A percentile compares a stretch with the other conserved stretches of the same genome.
Conservation (phyloP, 2,113 vertebrate species). For the Gymnocephalus cernua region DNA sequence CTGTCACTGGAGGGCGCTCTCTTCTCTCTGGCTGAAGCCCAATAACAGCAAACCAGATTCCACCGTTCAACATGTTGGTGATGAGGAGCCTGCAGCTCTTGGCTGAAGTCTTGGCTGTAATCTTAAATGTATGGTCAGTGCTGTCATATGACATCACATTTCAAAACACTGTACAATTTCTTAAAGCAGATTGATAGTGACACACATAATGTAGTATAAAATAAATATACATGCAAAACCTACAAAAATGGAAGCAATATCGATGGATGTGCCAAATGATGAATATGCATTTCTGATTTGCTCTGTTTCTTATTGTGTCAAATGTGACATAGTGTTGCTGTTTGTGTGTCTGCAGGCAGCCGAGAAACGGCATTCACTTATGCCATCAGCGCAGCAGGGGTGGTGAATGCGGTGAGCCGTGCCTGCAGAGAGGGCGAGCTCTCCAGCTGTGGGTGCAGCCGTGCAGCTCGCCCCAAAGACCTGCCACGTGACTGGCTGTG, state of each 20-base stretch:
- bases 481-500: slow-evolving; percentile 98
- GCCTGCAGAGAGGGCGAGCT: slow-evolving; percentile 98
- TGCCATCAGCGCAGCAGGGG: slow-evolving; percentile 94
- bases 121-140: slow-evolving; percentile 61
- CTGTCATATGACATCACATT: slow-evolving; percentile 70
- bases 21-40: slow-evolving; percentile 72
- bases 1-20: slow-evolving; percentile 76
- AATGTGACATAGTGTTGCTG: slow-evolving; percentile 9
- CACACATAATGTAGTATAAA: slow-evolving; percentile 17
- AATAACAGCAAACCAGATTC: slow-evolving; percentile 71
- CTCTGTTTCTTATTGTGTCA: background rate
- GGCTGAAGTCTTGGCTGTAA: slow-evolving; percentile 62
- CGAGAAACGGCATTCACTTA: slow-evolving; percentile 98
- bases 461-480: slow-evolving; percentile 93
- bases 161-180: slow-evolving; percentile 27
- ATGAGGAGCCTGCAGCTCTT: slow-evolving; percentile 66
- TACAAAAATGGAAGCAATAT: background rate
- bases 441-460: slow-evolving; percentile 96
- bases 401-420: slow-evolving; percentile 96
- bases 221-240: slow-evolving; percentile 1
- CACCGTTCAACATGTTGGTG: slow-evolving; percentile 59
- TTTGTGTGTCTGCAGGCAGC: slow-evolving; percentile 87
- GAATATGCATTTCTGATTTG: slow-evolving; percentile 15
- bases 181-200: slow-evolving; percentile 39
- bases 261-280: background rate